Evolutionary conservation across 2,797 vertebrate genomes (phyloP).

Genomic region (Chiloscyllium punctatum): DNA sequence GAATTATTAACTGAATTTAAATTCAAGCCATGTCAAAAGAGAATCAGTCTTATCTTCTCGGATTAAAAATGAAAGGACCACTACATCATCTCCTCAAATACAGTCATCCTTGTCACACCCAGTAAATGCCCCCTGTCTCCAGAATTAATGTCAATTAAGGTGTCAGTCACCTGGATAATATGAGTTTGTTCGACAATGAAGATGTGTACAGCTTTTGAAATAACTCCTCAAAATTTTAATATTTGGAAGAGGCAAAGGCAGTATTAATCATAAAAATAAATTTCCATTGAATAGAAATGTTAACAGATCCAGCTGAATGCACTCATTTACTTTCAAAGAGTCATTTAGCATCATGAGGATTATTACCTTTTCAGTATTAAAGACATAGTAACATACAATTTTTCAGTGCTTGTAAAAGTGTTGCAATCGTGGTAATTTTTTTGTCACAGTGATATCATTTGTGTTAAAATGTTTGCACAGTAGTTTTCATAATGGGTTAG

Average conservation of each 20-base stretch:
- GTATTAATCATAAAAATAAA: background rate
- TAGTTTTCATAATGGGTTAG: background rate
- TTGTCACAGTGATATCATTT: background rate
- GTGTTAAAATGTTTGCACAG: background rate
- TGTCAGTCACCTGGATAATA: background rate
- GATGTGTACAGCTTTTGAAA: background rate
- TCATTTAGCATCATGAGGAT: background rate
- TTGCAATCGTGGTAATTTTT: background rate
- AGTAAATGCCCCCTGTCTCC: background rate
- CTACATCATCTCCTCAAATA: no score
- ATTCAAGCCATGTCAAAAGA: no score
- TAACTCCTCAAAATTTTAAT: background rate
- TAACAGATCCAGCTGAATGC: background rate
- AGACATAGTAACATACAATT: background rate
- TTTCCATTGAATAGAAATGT: background rate
- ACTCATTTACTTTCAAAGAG: background rate
- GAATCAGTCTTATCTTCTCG: no score
- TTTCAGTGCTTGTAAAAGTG: background rate
- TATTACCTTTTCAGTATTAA: background rate
- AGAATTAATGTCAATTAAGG: background rate
- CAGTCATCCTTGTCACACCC: background rate
- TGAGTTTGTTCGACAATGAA: background rate
- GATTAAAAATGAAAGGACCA: no score
- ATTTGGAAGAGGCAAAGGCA: background rate
- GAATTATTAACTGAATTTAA: no score